Evolutionary conservation across 2,797 vertebrate genomes (phyloP).

Genomic region (Malurus leucopterus): DNA sequence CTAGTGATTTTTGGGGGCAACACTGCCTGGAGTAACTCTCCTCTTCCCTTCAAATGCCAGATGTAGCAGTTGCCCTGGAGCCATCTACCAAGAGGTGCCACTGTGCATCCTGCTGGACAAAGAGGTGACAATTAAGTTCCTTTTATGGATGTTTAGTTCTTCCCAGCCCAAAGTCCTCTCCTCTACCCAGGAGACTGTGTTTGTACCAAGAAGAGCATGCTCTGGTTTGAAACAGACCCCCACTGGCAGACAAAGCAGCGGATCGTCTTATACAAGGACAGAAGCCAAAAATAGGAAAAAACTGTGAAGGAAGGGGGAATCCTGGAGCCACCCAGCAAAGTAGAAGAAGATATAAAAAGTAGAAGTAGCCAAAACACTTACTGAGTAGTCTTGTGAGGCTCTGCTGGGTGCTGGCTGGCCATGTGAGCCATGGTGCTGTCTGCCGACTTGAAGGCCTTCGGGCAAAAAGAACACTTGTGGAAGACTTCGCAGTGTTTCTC

Average conservation of each 20-base stretch:
- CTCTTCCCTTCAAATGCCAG: not conserved
- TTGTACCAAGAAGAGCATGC: not conserved
- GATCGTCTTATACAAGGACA: not conserved
- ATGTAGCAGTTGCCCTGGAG: not conserved
- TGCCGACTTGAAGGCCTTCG: slow-evolving; percentile 91
- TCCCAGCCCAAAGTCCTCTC: not conserved
- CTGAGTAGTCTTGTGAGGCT: slow-evolving; percentile 80
- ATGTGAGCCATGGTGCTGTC: slow-evolving; percentile 84
- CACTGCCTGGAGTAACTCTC: not conserved
- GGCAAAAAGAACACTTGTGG: slow-evolving; percentile 92
- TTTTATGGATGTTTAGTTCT: not conserved
- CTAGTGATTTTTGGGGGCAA: not conserved
- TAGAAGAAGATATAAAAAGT: not conserved
- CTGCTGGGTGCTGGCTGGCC: slow-evolving; percentile 81
- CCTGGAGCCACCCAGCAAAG: not conserved
- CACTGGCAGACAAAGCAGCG: not conserved
- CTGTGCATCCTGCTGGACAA: not conserved
- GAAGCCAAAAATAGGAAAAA: not conserved
- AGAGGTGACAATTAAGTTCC: not conserved
- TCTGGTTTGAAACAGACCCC: not conserved
- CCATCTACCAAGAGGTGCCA: not conserved
- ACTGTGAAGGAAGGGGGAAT: not conserved
- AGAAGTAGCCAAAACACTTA: slow-evolving; percentile 69
- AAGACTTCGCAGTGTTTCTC: slow-evolving; percentile 92
- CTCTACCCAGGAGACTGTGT: not conserved